Evolutionary conservation across 2,797 vertebrate genomes (phyloP).

Genomic region (Chromobotia macracanthus): DNA sequence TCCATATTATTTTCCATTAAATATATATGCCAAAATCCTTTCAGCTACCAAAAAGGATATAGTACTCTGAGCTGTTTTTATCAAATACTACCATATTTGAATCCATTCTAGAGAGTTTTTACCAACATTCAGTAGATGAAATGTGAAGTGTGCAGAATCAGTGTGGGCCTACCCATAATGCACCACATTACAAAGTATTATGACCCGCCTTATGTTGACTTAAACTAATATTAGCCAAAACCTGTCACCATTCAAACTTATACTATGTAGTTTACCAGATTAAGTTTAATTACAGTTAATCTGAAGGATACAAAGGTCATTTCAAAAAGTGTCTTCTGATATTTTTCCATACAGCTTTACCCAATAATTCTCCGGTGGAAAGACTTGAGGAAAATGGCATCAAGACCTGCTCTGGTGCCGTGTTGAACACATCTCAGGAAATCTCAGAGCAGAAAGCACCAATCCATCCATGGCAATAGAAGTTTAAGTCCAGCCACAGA

Average conservation of each 20-base stretch:
- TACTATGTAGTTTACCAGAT: neutral
- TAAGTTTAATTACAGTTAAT: neutral
- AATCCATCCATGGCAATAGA: neutral
- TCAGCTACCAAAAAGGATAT: neutral
- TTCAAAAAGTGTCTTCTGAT: neutral
- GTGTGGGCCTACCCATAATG: neutral
- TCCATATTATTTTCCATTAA: too few relatives aligned
- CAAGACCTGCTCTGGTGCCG: slow-evolving; percentile 37
- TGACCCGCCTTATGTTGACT: neutral
- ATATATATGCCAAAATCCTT: too few relatives aligned
- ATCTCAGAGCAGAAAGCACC: slow-evolving; percentile 2
- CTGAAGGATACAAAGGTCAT: neutral
- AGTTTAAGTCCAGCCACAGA: neutral
- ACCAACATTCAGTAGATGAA: neutral
- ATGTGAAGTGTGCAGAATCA: neutral
- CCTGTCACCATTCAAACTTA: neutral
- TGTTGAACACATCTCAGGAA: slow-evolving; percentile 3
- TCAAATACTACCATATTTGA: neutral
- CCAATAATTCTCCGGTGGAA: slow-evolving; percentile 56
- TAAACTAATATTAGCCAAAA: neutral
- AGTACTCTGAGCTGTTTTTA: neutral
- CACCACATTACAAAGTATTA: neutral
- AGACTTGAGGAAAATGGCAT: slow-evolving; percentile 38
- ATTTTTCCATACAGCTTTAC: slow-evolving; percentile 59
- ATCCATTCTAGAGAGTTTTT: neutral